A percentile compares a stretch with the other conserved stretches of the same genome.
Evolutionary conservation across 2,113 vertebrate genomes (phyloP).

Genomic region (Aegithalos caudatus): DNA sequence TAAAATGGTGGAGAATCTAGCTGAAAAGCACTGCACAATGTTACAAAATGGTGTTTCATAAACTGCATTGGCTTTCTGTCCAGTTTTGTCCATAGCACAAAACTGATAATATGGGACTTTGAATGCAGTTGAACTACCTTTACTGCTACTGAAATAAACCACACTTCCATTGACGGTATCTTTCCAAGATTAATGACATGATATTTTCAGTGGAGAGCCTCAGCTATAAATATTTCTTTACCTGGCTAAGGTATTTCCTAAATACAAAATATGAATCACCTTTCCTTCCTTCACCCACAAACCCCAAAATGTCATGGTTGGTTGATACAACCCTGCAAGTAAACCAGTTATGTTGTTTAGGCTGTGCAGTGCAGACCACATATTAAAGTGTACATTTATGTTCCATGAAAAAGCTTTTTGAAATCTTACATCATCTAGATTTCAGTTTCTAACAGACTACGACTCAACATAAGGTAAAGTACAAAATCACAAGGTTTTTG

Average conservation of each 20-base stretch:
- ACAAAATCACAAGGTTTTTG: not conserved
- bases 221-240: not conserved
- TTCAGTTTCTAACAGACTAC: not conserved
- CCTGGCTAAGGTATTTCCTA: not conserved
- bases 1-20: not conserved
- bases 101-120: not conserved
- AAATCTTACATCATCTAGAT: not conserved
- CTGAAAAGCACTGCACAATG: not conserved
- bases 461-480: not conserved
- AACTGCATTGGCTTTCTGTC: not conserved
- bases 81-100: not conserved
- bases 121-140: not conserved
- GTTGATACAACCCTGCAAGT: not conserved
- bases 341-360: not conserved
- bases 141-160: not conserved
- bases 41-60: not conserved
- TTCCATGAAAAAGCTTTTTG: not conserved
- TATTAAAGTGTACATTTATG: accelerated
- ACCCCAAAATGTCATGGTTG: not conserved
- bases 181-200: not conserved
- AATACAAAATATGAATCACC: not conserved
- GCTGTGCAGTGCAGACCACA: not conserved
- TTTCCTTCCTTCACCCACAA: not conserved
- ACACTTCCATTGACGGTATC: not conserved
- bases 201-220: not conserved